Percentiles rank a stretch among this genome's conserved stretches.
Evolutionary conservation across 1,140 invertebrate species (phyloP).

Genomic region (Rhagoletis pomonella): DNA sequence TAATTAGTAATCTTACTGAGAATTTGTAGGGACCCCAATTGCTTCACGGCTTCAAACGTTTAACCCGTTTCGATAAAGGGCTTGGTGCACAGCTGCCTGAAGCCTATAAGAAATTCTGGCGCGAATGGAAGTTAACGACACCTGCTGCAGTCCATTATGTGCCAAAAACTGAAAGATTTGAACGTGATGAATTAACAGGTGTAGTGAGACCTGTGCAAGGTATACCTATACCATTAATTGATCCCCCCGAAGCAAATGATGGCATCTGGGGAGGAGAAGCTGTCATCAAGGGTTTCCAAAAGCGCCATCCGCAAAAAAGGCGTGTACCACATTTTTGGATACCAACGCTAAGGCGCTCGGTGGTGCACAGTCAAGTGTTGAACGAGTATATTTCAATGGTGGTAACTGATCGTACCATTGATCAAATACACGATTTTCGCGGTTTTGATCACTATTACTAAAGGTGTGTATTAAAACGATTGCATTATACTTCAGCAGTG

Average conservation of each 20-base stretch:
- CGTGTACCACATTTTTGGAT: slow-evolving; percentile 90
- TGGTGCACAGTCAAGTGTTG: slow-evolving; percentile 96
- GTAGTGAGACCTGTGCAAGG: slow-evolving; percentile 85
- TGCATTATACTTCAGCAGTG: not conserved
- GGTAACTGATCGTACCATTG: slow-evolving; percentile 87
- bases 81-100: slow-evolving; percentile 83
- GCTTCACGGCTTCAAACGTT: slow-evolving; percentile 73
- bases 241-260: slow-evolving; percentile 86
- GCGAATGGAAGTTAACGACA: slow-evolving; percentile 85
- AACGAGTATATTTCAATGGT: slow-evolving; percentile 88
- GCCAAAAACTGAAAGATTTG: slow-evolving; percentile 83
- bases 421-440: slow-evolving; percentile 90
- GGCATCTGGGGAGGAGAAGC: slow-evolving; percentile 98
- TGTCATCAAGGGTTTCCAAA: slow-evolving; percentile 92
- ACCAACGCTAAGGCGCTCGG: slow-evolving; percentile 83
- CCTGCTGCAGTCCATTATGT: slow-evolving; percentile 91
- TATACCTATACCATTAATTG: slow-evolving; percentile 84
- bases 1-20: not conserved
- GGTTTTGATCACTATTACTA: slow-evolving; percentile 97
- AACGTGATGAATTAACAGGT: slow-evolving; percentile 82
- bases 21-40: slow-evolving; percentile 66
- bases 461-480: slow-evolving; percentile 77
- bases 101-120: slow-evolving; percentile 92
- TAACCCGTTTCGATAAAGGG: slow-evolving; percentile 77
- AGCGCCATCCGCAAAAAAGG: slow-evolving; percentile 77